Base-by-base conservation (phyloP, 2,113 vertebrate genomes). In the Bucco capensis region DNA sequence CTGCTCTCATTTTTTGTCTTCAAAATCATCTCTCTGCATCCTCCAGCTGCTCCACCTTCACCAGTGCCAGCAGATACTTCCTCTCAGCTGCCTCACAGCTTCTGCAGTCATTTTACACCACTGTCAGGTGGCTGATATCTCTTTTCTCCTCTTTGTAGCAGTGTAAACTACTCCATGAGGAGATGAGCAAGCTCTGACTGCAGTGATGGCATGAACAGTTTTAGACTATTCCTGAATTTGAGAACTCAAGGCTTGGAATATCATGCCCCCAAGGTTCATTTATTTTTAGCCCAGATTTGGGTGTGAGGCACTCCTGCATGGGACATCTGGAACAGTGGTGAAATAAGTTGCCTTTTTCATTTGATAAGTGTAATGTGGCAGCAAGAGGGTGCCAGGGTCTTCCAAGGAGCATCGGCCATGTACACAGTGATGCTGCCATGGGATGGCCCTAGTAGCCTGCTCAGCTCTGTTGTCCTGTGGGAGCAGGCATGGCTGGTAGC, bases 381-480 rank as follows among this genome's bases (percentile, higher is more conserved):
- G 24, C 31, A 49, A 81, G 28, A 60, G 19, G 40, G 28, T 71
- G 38, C 46, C 11, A 5, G 35, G 38, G 30, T 7, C 40, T 53
- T 64, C 25, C 31, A 35, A n/a, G 28, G n/a, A 77, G 33, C 56
- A 57, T 14, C 31, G 69, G 49, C 11, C 28, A 7, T 22, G 30
- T 10, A 6, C 8, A 7, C 7, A 18, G 15, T 1, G 1, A 9
- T 80, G 47, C 10, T 74, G 7, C 30, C n/a, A 6, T 9, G 37
- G 17, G 6, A 66, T 86, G 72, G 17, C 40, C 46, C 57, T 54
- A 25, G 7, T 2, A 47, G 12, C 35, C 8, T 27, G 31, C 7
- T 35, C 14, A 27, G 2, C 42, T 12, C 10, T 8, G 4, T 4
- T 0, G 0, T 49, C n/a, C 25, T 0, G 0, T 10, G n/a, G 18